phyloP scores from a whole-genome alignment of 1,140 invertebrate genomes.

The Lepidurus couesii region DNA sequence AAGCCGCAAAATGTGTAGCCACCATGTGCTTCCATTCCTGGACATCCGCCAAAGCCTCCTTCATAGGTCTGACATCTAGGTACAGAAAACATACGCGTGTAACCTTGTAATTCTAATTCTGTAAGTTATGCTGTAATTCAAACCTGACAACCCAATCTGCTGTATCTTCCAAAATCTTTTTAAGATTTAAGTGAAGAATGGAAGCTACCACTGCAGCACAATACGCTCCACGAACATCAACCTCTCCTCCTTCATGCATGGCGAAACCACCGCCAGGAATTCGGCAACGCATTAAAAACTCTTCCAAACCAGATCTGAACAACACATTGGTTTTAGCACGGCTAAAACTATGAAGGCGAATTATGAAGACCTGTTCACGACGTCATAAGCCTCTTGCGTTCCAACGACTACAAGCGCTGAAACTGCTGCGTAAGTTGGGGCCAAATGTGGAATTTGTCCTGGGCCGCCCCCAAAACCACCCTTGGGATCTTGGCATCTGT shows the following conservation, averaged over 20 bases:
- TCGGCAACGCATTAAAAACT: constrained; percentile 71
- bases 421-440: constrained; percentile 93
- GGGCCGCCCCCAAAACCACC: constrained; percentile 95
- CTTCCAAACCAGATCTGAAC: constrained; percentile 58
- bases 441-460: constrained; percentile 83
- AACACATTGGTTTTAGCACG: constrained; percentile 25
- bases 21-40: constrained; percentile 95
- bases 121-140: constrained; percentile 28
- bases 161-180: constrained; percentile 73
- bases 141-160: constrained; percentile 80
- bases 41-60: constrained; percentile 91
- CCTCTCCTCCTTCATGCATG: constrained; percentile 89
- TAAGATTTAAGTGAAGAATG: constrained; percentile 72
- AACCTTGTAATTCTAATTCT: constrained; percentile 37
- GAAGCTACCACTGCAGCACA: constrained; percentile 87
- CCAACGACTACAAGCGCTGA: constrained; percentile 85
- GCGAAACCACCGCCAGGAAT: constrained; percentile 82
- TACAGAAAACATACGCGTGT: constrained; percentile 5
- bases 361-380: constrained; percentile 68
- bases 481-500: constrained; percentile 66
- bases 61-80: constrained; percentile 92
- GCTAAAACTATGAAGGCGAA: not conserved
- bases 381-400: constrained; percentile 74
- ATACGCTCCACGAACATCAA: constrained; percentile 90
- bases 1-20: constrained; percentile 97